Base-by-base conservation (phyloP, 1,140 invertebrate species). In the Macrotrachela quadricornifera region DNA sequence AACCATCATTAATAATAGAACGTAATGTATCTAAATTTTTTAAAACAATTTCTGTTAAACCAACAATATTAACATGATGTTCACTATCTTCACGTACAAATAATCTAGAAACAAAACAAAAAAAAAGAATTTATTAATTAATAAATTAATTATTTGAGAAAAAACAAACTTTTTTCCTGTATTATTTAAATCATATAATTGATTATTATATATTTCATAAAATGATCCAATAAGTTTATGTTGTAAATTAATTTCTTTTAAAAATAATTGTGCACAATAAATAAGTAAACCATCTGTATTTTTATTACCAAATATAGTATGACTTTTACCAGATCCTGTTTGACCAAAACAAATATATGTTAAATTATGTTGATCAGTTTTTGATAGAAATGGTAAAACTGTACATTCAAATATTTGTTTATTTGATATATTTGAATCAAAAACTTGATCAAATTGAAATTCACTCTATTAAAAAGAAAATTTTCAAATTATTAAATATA, bases 31-130 rank as follows among this genome's bases (percentile, higher is more conserved):
- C 44, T n/a, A 64, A 60, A 56, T 63, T 59, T 45, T 49, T 59
- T 9, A 62, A 62, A 38, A 66, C 59, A 17, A 62, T 68, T 51
- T 69, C 65, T 40, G 63, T 66, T 10, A 69, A 58, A 12, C 65
- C 67, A 47, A 63, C 60, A 50, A 69, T 66, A 57, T 63, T 66
- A 6, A 69, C 67, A 55, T 59, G 58, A n/a, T 64, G 60, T 14
- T 60, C 61, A 14, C 64, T 62, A 61, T 69, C 66, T 55, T 69
- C 67, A 36, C 49, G 21, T 0, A 51, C 12, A 44, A 45, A 21
- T 8, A 51, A 10, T 50, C 49, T 50, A n/a, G n/a, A n/a, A n/a
- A n/a, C n/a, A n/a, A n/a, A n/a, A n/a, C n/a, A n/a, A n/a, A n/a
- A n/a, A n/a, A n/a, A 15, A 36, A 50, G n/a, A 17, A 42, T 16